Conservation (phyloP, 2,797 vertebrate species). For the Micrastur ruficollis region DNA sequence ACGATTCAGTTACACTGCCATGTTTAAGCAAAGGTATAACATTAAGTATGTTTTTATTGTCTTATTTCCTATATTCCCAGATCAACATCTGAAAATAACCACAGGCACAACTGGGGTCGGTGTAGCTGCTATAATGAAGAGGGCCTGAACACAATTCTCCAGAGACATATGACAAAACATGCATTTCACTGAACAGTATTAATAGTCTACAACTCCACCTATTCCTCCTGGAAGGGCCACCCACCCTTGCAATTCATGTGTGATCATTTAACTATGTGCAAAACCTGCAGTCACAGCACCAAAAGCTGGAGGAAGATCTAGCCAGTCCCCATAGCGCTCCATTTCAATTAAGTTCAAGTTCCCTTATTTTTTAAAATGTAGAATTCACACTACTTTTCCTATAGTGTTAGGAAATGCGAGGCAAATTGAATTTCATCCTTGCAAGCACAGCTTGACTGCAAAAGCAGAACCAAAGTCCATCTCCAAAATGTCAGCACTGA, state of each 20-base stretch:
- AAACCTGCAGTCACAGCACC: neutral
- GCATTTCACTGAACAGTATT: neutral
- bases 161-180: neutral
- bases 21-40: neutral
- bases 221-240: neutral
- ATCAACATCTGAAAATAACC: neutral
- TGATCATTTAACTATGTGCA: neutral
- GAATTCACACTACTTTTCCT: neutral
- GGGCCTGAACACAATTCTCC: neutral
- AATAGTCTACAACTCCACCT: neutral
- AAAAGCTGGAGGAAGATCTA: neutral
- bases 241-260: fast-evolving
- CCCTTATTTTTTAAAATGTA: neutral
- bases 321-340: neutral
- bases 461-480: neutral
- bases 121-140: neutral
- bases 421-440: conserved; percentile 7
- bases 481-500: neutral
- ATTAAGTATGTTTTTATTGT: neutral
- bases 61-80: neutral
- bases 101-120: neutral
- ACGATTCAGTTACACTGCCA: neutral
- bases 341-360: neutral
- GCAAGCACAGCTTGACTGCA: neutral
- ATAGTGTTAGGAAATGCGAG: neutral